Percentiles rank a stretch among this genome's conserved stretches.
phyloP scores from a whole-genome alignment of 2,888 invertebrate species.

The Orgyia antiqua region DNA sequence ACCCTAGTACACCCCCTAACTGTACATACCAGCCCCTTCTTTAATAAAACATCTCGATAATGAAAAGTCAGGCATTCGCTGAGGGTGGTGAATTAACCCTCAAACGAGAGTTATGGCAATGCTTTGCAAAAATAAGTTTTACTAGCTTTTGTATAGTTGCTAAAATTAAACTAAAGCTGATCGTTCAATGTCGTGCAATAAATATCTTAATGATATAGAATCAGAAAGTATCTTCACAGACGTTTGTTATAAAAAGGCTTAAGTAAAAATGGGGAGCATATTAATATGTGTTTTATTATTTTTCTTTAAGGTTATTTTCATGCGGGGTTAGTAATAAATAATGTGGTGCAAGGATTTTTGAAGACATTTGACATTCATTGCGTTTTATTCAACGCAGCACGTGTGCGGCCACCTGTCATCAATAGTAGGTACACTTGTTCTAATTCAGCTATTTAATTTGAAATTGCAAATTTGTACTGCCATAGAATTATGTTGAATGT shows the following conservation, averaged over 20 bases:
- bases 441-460: constrained; percentile 22
- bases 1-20: constrained; percentile 57
- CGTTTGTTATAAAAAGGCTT: constrained; percentile 36
- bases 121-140: constrained; percentile 49
- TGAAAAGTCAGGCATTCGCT: constrained; percentile 76
- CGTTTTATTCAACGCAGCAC: constrained; percentile 70
- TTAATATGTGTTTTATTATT: constrained; percentile 39
- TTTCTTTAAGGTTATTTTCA: constrained; percentile 36
- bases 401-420: constrained; percentile 74
- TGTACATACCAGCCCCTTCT: constrained; percentile 56
- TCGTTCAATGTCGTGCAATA: constrained; percentile 51
- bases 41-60: constrained; percentile 79
- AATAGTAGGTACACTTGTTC: constrained; percentile 63
- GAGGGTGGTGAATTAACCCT: constrained; percentile 73
- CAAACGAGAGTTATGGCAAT: constrained; percentile 25
- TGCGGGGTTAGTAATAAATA: constrained; percentile 8
- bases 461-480: constrained; percentile 22
- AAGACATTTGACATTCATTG: constrained; percentile 74
- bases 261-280: constrained; percentile 26
- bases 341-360: constrained; percentile 29
- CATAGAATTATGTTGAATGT: neutral
- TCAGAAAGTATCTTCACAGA: constrained; percentile 68
- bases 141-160: constrained; percentile 37
- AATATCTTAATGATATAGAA: constrained; percentile 77
- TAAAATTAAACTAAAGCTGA: constrained; percentile 50